Evolutionary conservation across 2,797 vertebrate genomes (phyloP), one percentile per base, ranked within the genome.

Genomic region (Intellagama lesueurii): DNA sequence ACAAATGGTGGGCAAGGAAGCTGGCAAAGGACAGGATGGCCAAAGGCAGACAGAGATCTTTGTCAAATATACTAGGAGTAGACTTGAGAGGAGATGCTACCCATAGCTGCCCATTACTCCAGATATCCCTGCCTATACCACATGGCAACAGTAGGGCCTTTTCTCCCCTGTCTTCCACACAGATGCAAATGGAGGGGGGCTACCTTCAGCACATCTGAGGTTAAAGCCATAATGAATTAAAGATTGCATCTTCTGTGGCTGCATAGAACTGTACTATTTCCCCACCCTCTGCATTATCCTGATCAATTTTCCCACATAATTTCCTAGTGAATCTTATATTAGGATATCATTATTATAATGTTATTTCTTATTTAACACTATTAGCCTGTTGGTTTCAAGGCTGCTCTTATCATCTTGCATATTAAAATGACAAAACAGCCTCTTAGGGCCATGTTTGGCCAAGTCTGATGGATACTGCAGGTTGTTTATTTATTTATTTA

Each of bases 321-420:
- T 81, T 87, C 1, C 79, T 16, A 47, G 44, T 49, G 69, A 68
- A 88, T 76, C 80, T 1, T 17, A 4, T 69, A 16, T 47, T 47
- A 75, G 60, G 26, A 4, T 92, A 64, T 7, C 0, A 0, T 60
- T 84, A 69, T 56, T 88, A 83, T 47, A 83, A 56, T 1, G 2
- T 28, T 35, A 0, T 69, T 72, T 68, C 28, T 24, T 82, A 8
- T 86, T 86, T 90, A 9, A 49, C 16, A 86, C 19, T 91, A 87
- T 66, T 91, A 80, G 88, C 90, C 83, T n/a, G 22, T 24, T 70
- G 40, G 5, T 92, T 0, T 1, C 73, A 68, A 30, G 92, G 85
- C 17, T 60, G 26, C 28, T 0, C 0, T 47, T 28, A 77, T 14
- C 68, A 4, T 73, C 19, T 82, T 82, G n/a, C 85, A 28, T 88